phyloP scores from a whole-genome alignment of 2,113 vertebrate genomes.

The Antigone vipio region DNA sequence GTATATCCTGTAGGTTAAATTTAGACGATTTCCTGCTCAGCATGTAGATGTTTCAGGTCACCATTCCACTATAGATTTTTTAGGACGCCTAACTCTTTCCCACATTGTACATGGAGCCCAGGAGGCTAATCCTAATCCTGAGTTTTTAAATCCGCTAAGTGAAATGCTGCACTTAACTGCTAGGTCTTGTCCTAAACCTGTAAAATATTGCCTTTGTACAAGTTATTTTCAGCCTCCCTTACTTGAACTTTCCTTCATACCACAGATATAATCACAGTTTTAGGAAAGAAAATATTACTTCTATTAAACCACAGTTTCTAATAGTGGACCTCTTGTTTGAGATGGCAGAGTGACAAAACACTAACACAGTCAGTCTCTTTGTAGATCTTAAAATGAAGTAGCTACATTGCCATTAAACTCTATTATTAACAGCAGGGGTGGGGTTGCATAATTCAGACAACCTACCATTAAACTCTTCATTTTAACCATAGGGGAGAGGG shows the following conservation, averaged over 20 bases:
- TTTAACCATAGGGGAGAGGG: conserved; percentile 12
- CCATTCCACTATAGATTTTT: not conserved
- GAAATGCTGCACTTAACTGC: not conserved
- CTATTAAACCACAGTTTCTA: not conserved
- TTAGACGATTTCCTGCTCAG: not conserved
- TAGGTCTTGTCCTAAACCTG: not conserved
- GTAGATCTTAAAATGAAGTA: not conserved
- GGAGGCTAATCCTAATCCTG: not conserved
- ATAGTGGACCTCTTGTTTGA: not conserved
- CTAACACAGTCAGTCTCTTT: not conserved
- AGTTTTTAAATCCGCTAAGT: not conserved
- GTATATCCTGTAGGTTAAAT: not conserved
- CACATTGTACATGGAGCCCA: not conserved
- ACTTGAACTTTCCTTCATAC: not conserved
- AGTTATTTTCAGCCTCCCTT: not conserved
- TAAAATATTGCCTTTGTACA: not conserved
- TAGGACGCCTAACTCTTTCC: not conserved
- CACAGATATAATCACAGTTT: not conserved
- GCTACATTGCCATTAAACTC: not conserved
- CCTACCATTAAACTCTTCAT: conserved; percentile 12
- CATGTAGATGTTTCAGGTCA: not conserved
- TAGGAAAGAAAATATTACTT: not conserved
- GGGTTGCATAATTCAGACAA: conserved; percentile 19
- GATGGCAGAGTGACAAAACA: not conserved
- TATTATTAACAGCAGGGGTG: not conserved